A percentile compares a stretch with the other conserved stretches of the same genome.
phyloP scores from a whole-genome alignment of 92 coral and sea anemone genomes.

The Epizoanthus scotinus region DNA sequence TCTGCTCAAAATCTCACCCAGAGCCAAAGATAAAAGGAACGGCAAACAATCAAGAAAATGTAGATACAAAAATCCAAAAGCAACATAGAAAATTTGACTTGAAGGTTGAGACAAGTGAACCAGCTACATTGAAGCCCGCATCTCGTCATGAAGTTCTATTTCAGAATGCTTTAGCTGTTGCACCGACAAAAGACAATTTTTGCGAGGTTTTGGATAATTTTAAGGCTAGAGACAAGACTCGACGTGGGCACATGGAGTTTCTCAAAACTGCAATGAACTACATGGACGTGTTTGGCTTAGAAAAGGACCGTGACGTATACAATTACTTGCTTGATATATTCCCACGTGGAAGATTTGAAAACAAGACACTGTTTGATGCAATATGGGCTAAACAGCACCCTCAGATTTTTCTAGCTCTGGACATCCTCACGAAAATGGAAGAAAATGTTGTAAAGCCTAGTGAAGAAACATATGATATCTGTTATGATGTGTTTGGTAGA shows the following conservation, averaged over 20 bases:
- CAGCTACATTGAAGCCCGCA: slow-evolving; percentile 23
- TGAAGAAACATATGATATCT: slow-evolving; percentile 79
- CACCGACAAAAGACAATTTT: slow-evolving; percentile 74
- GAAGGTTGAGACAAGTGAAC: slow-evolving; percentile 43
- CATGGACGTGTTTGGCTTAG: slow-evolving; percentile 85
- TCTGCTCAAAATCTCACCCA: slow-evolving; percentile 15
- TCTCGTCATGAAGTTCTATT: slow-evolving; percentile 57
- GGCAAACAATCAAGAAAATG: slow-evolving; percentile 23
- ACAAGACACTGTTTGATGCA: slow-evolving; percentile 92
- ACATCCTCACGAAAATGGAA: slow-evolving; percentile 91
- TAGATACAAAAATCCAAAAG: slow-evolving; percentile 37
- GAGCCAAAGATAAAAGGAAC: neutral
- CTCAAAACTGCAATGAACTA: slow-evolving; percentile 73
- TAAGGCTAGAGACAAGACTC: slow-evolving; percentile 60
- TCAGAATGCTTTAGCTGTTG: slow-evolving; percentile 60
- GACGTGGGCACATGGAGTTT: slow-evolving; percentile 87
- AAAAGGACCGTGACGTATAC: slow-evolving; percentile 78
- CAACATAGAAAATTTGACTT: slow-evolving; percentile 44
- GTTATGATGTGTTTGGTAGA: slow-evolving; percentile 86
- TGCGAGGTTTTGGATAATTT: slow-evolving; percentile 68
- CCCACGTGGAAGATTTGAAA: slow-evolving; percentile 86
- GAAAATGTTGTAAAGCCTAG: slow-evolving; percentile 87
- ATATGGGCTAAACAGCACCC: slow-evolving; percentile 97
- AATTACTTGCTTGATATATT: slow-evolving; percentile 80
- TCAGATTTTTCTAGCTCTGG: slow-evolving; percentile 89